Evolutionary conservation across 2,113 vertebrate genomes (phyloP), one percentile per base, ranked within the genome.

Genomic region (Strix uralensis): DNA sequence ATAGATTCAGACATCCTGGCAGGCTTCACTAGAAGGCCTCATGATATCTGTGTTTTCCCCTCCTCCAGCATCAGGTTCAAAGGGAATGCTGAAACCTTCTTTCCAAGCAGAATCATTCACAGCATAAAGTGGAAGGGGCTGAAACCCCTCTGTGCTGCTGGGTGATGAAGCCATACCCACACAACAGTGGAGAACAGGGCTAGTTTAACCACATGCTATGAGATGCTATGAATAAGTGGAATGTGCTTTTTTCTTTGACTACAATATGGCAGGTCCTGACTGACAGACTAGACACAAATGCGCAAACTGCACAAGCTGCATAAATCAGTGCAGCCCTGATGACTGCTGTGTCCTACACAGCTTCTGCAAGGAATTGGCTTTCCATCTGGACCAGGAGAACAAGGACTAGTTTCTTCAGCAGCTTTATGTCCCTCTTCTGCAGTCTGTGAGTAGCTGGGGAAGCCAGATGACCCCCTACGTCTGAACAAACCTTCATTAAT

Each of bases 201-300:
- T 62, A 27, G 44, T 78, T 91, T 78, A 84, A 58, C 58, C 51
- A 52, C 93, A 86, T 10, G 34, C 80, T 59, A 13, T 23, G 81
- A 85, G 70, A 93, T 26, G 17, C 29, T 85, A 25, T 59, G 66
- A 70, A n/a, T 69, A 71, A 93, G 57, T 25, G 29, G 73, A 95
- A 94, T 61, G 79, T 71, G 78, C 66, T 88, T 90, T 95, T 94
- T 38, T 14, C 3, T 4, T 82, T 79, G 65, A 55, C 73, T 87
- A 44, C 88, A 85, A 15, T 85, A 57, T 93, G 85, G 82, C 70
- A 71, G 88, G 38, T 57, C 61, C 88, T 57, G 88, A 92, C 13
- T 90, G 81, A 94, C 81, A 92, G 92, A 82, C 85, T 52, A 87
- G 96, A 90, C 65, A 88, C 29, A 72, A 92, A 85, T 27, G 70